Conservation (phyloP, 2,113 vertebrate species). For the Notothenia rossii region DNA sequence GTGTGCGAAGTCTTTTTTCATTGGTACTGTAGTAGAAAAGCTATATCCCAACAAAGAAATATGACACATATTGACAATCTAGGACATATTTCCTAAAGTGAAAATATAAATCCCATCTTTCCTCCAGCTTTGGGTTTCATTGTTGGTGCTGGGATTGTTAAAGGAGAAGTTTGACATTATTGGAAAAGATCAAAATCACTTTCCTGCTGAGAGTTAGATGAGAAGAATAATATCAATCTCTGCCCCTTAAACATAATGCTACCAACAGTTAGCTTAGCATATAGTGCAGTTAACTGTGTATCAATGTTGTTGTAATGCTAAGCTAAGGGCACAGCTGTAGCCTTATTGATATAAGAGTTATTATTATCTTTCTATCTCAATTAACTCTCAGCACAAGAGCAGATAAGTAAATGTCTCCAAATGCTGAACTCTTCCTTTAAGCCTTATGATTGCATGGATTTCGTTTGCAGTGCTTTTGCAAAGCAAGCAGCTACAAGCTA, state of each 20-base stretch:
- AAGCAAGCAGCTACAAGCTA: constrained; percentile 58
- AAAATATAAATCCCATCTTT: constrained; percentile 36
- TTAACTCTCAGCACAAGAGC: not conserved
- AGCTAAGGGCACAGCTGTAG: not conserved
- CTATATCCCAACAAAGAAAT: constrained; percentile 18
- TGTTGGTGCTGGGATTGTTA: constrained; percentile 57
- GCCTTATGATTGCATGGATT: constrained; percentile 71
- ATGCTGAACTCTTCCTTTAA: constrained; percentile 44
- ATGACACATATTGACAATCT: not conserved
- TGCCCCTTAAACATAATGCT: not conserved
- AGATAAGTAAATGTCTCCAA: constrained; percentile 22
- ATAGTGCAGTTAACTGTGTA: not conserved
- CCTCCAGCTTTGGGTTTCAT: constrained; percentile 67
- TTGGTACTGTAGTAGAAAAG: constrained; percentile 3
- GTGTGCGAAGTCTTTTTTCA: constrained; percentile 31
- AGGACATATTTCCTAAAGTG: not conserved
- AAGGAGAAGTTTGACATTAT: constrained; percentile 40
- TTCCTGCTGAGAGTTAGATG: constrained; percentile 2
- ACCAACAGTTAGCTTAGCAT: constrained; percentile 3
- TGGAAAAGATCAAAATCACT: constrained; percentile 19
- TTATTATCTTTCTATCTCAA: not conserved
- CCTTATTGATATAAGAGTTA: not conserved
- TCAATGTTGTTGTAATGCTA: not conserved
- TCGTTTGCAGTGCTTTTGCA: constrained; percentile 75
- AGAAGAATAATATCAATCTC: not conserved